Evolutionary conservation across 2,888 invertebrate species (phyloP).

Genomic region (Anaspis maculata): DNA sequence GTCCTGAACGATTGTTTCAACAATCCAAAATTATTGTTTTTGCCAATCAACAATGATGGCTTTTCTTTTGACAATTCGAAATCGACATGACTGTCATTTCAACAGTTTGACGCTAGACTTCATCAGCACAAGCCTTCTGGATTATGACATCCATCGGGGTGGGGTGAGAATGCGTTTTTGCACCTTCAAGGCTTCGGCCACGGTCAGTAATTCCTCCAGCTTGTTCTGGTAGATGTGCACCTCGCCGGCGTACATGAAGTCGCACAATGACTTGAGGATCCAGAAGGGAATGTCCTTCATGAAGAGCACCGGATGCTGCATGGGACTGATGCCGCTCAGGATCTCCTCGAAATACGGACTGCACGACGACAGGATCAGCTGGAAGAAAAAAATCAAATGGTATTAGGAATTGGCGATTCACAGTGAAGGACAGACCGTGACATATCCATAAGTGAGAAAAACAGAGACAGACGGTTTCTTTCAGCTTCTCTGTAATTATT

Average conservation of each 20-base stretch:
- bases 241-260: constrained; percentile 49
- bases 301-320: constrained; percentile 45
- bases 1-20: no score
- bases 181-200: constrained; percentile 43
- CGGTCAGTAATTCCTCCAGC: constrained; percentile 41
- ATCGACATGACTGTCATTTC: no score
- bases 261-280: constrained; percentile 45
- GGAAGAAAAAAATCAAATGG: constrained; percentile 29
- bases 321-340: constrained; percentile 39
- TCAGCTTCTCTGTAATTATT: no score
- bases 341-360: constrained; percentile 47
- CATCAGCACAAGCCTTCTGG: no score
- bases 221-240: constrained; percentile 44
- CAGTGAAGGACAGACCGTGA: neutral
- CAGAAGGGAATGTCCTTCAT: constrained; percentile 45
- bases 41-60: no score
- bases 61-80: no score
- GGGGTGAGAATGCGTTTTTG: neutral
- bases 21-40: no score
- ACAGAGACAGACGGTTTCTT: no score
- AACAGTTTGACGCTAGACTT: no score
- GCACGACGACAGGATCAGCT: constrained; percentile 47
- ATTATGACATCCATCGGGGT: no score
- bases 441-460: neutral
- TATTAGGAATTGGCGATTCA: no score